phyloP scores from a whole-genome alignment of 2,113 vertebrate genomes.

The Sphaerodactylus townsendi region DNA sequence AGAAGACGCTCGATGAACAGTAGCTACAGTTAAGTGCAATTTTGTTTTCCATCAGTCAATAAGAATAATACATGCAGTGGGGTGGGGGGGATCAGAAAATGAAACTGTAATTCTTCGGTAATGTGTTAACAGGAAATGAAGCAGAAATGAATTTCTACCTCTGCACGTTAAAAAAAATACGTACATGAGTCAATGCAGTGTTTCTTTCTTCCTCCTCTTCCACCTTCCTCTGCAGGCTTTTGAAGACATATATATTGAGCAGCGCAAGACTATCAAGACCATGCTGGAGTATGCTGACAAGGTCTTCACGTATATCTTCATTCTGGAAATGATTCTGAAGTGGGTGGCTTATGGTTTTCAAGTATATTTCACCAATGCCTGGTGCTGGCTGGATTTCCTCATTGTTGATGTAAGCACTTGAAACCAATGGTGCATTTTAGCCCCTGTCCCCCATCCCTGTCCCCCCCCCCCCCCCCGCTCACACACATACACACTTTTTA shows the following conservation, averaged over 20 bases:
- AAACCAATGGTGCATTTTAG: background rate
- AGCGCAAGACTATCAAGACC: slow-evolving; percentile 86
- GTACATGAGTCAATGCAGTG: slow-evolving; percentile 9
- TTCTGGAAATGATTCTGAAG: slow-evolving; percentile 97
- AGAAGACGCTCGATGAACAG: too few species aligned
- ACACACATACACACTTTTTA: too few species aligned
- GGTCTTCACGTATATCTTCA: slow-evolving; percentile 96
- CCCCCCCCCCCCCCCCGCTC: background rate
- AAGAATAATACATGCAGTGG: background rate
- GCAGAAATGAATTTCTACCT: background rate
- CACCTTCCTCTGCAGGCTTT: slow-evolving; percentile 82
- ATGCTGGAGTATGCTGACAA: slow-evolving; percentile 95
- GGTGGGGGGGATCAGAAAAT: background rate
- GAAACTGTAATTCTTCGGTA: background rate
- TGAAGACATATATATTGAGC: slow-evolving; percentile 93
- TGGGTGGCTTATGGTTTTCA: slow-evolving; percentile 98
- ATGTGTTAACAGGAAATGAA: background rate
- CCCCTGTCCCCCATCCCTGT: background rate
- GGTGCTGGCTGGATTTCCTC: slow-evolving; percentile 97
- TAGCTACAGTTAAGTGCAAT: too few species aligned
- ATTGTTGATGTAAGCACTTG: slow-evolving; percentile 91
- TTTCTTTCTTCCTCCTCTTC: background rate
- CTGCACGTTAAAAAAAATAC: background rate
- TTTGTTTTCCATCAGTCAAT: too few species aligned
- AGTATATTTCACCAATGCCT: slow-evolving; percentile 94